Conservation (phyloP, 2,888 invertebrate genomes). For the Oscheius sp. region DNA sequence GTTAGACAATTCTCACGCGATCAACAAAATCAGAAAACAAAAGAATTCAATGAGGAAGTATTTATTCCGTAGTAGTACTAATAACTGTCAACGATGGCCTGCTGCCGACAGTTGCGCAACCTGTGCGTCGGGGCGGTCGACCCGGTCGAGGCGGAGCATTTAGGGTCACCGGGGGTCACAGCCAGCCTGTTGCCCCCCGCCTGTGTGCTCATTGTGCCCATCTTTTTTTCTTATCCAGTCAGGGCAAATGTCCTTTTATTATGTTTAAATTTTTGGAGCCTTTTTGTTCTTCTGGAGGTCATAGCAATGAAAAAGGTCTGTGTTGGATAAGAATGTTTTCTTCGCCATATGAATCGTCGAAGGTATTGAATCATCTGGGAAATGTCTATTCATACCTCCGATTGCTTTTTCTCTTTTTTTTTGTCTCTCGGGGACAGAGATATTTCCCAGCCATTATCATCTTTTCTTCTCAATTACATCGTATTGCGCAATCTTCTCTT, state of each 20-base stretch:
- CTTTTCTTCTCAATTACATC: neutral
- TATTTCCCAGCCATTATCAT: neutral
- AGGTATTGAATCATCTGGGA: neutral
- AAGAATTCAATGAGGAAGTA: neutral
- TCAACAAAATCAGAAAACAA: too few relatives aligned
- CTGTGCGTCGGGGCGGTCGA: slow-evolving; percentile 8
- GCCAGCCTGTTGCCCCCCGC: slow-evolving; percentile 32
- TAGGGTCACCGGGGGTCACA: slow-evolving; percentile 34
- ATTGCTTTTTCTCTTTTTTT: neutral
- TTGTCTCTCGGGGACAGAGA: neutral
- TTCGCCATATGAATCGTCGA: neutral
- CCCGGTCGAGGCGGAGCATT: slow-evolving; percentile 25
- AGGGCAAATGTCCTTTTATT: too few relatives aligned
- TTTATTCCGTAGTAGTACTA: slow-evolving; percentile 2
- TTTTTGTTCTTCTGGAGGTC: neutral
- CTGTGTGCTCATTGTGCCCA: slow-evolving; percentile 20
- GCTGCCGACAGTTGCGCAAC: slow-evolving; percentile 29
- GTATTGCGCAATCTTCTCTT: neutral
- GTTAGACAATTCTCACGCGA: too few relatives aligned
- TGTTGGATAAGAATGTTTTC: neutral
- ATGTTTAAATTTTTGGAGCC: neutral
- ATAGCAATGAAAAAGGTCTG: too few relatives aligned
- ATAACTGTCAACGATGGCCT: neutral
- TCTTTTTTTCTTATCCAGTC: neutral
- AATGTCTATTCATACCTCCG: too few relatives aligned